phyloP scores from a whole-genome alignment of 2,113 vertebrate genomes.

The Dinomys branickii region DNA sequence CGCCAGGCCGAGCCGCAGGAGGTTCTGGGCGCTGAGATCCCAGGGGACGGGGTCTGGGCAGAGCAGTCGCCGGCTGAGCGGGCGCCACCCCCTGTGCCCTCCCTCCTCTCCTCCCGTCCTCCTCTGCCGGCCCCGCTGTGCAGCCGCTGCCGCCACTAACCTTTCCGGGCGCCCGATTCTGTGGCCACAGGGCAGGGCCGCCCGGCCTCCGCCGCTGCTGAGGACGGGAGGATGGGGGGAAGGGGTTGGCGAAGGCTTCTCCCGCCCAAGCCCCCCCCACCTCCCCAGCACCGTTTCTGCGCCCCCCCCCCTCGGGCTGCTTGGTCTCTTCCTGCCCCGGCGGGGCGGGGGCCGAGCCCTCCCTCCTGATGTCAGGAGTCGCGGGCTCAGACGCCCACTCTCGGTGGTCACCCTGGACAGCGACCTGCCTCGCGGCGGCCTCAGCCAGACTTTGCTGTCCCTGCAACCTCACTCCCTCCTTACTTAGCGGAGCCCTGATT shows the following conservation, averaged over 20 bases:
- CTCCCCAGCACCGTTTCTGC: background rate
- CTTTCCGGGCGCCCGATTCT: background rate
- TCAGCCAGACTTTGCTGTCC: too few relatives aligned
- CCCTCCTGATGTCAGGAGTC: background rate
- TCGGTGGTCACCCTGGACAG: too few relatives aligned
- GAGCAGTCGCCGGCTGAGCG: accelerated
- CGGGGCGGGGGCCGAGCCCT: background rate
- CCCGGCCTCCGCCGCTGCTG: background rate
- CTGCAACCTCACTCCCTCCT: too few relatives aligned
- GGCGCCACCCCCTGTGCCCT: accelerated
- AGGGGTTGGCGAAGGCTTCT: accelerated
- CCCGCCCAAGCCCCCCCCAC: accelerated
- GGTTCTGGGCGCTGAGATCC: background rate
- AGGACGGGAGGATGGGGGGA: background rate
- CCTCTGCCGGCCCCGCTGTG: background rate
- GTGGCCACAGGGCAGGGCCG: background rate
- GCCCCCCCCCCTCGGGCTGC: background rate
- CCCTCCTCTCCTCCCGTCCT: background rate
- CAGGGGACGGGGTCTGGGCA: background rate
- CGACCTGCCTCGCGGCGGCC: too few relatives aligned
- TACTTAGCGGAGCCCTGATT: too few relatives aligned
- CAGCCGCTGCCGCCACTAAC: background rate
- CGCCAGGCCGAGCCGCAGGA: constrained; percentile 39
- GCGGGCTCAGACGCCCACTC: too few relatives aligned
- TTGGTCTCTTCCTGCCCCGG: background rate